These are phyloP conservation scores for Glaucomys volans DNA, from an alignment of 2,113 vertebrate species.

Conservation along the genomic window DNA sequence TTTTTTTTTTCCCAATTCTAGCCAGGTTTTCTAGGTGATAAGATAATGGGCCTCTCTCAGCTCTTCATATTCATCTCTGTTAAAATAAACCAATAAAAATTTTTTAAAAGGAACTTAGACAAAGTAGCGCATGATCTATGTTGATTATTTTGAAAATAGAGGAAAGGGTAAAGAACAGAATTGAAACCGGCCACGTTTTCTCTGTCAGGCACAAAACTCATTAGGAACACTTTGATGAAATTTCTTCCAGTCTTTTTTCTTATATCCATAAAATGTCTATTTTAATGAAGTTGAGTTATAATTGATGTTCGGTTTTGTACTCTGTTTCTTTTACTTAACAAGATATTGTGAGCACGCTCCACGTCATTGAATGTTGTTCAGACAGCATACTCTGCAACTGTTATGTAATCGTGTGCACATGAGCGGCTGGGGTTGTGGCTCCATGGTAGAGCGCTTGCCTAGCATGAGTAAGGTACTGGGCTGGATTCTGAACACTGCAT, in stretches of 20 bases:
- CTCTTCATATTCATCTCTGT: constrained; percentile 3
- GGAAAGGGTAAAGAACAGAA: neutral
- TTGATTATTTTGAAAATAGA: neutral
- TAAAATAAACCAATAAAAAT: neutral
- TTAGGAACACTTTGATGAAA: neutral
- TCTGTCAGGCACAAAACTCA: neutral
- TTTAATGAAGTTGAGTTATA: constrained; percentile 38
- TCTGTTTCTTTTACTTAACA: constrained; percentile 15
- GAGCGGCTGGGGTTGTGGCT: too few relatives aligned
- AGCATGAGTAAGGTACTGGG: too few relatives aligned
- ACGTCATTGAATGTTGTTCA: neutral
- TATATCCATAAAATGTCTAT: neutral
- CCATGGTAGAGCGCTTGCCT: too few relatives aligned
- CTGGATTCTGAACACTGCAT: too few relatives aligned
- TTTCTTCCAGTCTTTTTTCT: neutral
- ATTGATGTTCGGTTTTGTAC: neutral
- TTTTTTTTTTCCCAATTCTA: neutral
- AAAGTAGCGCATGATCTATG: neutral
- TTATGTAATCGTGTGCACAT: neutral
- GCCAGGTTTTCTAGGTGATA: constrained; percentile 7
- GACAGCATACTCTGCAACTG: neutral
- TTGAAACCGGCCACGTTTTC: neutral
- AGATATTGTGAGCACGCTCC: neutral
- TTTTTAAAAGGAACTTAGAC: neutral
- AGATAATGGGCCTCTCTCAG: neutral